These are phyloP conservation scores for Chloroceryle inda DNA, from an alignment of 2,797 vertebrate genomes.

Conservation along the genomic window DNA sequence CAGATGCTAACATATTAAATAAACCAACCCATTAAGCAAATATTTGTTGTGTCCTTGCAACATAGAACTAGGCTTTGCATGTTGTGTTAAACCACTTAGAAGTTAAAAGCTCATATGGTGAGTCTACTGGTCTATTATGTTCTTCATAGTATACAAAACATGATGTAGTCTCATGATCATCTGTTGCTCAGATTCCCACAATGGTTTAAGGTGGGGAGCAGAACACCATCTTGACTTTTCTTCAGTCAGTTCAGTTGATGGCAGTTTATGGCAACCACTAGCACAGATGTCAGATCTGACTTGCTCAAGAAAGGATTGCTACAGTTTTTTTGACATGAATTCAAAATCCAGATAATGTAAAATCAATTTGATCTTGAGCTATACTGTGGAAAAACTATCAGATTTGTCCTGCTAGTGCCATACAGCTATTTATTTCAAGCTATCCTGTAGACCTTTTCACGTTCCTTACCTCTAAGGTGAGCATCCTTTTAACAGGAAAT, in stretches of 20 bases:
- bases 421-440: neutral
- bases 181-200: neutral
- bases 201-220: neutral
- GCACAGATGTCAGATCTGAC: fast-evolving
- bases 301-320: neutral
- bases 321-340: neutral
- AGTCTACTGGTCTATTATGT: neutral
- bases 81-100: neutral
- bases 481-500: neutral
- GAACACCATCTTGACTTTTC: neutral
- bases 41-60: neutral
- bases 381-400: neutral
- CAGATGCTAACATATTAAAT: neutral
- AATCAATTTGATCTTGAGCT: neutral
- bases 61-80: neutral
- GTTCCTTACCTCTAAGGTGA: neutral
- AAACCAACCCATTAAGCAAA: neutral
- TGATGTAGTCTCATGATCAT: neutral
- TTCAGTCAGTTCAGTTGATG: neutral
- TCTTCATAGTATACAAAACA: neutral
- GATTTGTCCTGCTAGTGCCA: neutral
- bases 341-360: neutral
- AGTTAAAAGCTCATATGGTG: neutral
- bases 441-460: neutral
- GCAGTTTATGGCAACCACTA: neutral